Conservation (phyloP, 2,888 invertebrate species). For the Teleogryllus oceanicus region DNA sequence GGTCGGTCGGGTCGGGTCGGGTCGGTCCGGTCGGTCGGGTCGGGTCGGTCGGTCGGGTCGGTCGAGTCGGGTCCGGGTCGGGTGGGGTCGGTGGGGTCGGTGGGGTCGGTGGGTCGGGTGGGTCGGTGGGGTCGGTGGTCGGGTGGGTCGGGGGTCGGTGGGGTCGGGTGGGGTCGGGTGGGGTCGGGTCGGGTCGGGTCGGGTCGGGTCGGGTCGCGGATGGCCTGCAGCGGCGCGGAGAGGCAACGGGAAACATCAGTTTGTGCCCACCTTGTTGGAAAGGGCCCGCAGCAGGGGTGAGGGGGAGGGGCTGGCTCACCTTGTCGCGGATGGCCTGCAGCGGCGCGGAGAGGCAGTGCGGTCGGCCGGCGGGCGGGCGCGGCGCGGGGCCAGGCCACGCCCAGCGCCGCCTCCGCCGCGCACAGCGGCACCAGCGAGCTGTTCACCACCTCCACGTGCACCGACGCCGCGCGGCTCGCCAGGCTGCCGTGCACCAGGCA, state of each 20-base stretch:
- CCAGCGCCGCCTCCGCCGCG: slow-evolving; percentile 48
- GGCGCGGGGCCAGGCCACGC: slow-evolving; percentile 63
- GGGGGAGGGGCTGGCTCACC: slow-evolving; percentile 24
- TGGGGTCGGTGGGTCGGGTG: neutral
- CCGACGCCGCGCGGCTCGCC: slow-evolving; percentile 54
- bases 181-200: too few relatives aligned
- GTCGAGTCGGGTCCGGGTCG: neutral
- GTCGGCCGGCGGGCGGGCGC: slow-evolving; percentile 78
- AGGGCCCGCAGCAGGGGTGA: too few relatives aligned
- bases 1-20: too few relatives aligned
- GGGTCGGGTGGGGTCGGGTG: neutral
- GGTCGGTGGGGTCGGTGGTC: neutral
- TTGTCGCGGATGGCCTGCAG: slow-evolving; percentile 29
- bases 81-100: neutral
- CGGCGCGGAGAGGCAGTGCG: slow-evolving; percentile 53
- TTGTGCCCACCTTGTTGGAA: slow-evolving; percentile 55
- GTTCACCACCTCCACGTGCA: slow-evolving; percentile 65
- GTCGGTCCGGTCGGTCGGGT: too few relatives aligned
- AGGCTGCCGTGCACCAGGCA: slow-evolving; percentile 60
- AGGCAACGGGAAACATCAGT: slow-evolving; percentile 73
- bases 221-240: slow-evolving; percentile 20
- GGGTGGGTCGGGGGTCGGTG: neutral
- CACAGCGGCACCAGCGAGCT: slow-evolving; percentile 58
- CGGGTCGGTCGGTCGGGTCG: too few relatives aligned
- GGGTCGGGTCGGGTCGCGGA: slow-evolving; percentile 21